Evolutionary conservation across 2,888 invertebrate species (phyloP).

Genomic region (Cartodere bifasciata): DNA sequence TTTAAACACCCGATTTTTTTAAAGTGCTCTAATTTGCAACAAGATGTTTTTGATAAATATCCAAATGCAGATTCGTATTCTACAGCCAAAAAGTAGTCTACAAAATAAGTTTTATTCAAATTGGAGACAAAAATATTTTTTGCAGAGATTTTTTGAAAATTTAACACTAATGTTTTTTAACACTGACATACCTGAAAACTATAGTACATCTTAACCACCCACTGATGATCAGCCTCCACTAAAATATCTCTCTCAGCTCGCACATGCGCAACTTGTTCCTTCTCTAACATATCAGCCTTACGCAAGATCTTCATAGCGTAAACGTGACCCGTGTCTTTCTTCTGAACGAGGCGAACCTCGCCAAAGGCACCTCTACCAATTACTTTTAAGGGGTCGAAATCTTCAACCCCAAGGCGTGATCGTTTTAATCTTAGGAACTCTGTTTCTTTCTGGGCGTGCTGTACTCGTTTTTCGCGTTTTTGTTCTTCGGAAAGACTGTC

Average conservation of each 20-base stretch:
- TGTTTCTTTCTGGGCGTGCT: slow-evolving; percentile 97
- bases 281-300: slow-evolving; percentile 98
- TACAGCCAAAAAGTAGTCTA: too few relatives aligned
- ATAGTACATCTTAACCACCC: slow-evolving; percentile 43
- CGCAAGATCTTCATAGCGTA: slow-evolving; percentile 99
- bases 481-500: slow-evolving; percentile 90
- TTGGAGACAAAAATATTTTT: too few relatives aligned
- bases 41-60: too few relatives aligned
- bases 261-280: slow-evolving; percentile 96
- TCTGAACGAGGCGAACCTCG: slow-evolving; percentile 95
- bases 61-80: too few relatives aligned
- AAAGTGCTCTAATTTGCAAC: too few relatives aligned
- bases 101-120: too few relatives aligned
- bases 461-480: slow-evolving; percentile 84
- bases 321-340: slow-evolving; percentile 98
- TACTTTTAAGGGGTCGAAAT: slow-evolving; percentile 96
- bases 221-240: slow-evolving; percentile 98
- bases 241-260: slow-evolving; percentile 96
- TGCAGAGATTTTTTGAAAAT: too few relatives aligned
- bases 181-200: too few relatives aligned
- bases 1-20: too few relatives aligned
- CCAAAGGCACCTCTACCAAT: slow-evolving; percentile 90
- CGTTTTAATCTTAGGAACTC: slow-evolving; percentile 94
- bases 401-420: slow-evolving; percentile 91
- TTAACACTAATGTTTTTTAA: too few relatives aligned